Evolutionary conservation across 2,888 invertebrate species (phyloP).

Genomic region (Notodonta dromedarius): DNA sequence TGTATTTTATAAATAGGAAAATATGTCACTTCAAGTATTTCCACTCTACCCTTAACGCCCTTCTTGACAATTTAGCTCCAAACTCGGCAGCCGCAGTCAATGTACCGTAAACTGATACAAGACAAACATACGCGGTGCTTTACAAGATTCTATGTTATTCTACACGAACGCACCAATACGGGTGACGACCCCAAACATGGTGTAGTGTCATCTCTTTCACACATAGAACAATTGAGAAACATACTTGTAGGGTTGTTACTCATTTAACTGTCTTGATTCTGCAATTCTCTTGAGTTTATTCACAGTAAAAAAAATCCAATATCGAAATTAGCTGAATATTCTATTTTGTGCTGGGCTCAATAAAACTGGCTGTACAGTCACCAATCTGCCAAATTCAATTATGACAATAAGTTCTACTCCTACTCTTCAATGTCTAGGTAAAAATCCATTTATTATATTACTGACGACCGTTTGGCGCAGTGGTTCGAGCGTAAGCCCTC

Average conservation of each 20-base stretch:
- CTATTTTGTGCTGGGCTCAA: too few species aligned
- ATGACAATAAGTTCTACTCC: too few species aligned
- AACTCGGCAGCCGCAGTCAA: slow-evolving; percentile 56
- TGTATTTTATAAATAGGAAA: background rate
- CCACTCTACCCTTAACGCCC: slow-evolving; percentile 24
- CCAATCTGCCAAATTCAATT: too few species aligned
- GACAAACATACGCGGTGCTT: slow-evolving; percentile 59
- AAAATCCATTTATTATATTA: too few species aligned
- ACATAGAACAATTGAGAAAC: slow-evolving; percentile 45
- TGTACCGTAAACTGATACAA: slow-evolving; percentile 73
- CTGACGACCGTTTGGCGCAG: too few species aligned
- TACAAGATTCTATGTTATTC: slow-evolving; percentile 48
- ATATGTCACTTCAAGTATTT: slow-evolving; percentile 12
- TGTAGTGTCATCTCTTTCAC: slow-evolving; percentile 43
- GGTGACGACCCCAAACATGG: slow-evolving; percentile 37
- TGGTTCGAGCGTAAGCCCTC: too few species aligned
- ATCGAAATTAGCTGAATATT: too few species aligned
- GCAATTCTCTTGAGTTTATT: too few species aligned
- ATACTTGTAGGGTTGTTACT: slow-evolving; percentile 11
- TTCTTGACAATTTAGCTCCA: slow-evolving; percentile 53
- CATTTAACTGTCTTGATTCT: background rate
- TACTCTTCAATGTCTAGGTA: too few species aligned
- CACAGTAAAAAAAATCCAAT: too few species aligned
- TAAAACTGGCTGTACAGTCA: too few species aligned
- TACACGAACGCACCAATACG: slow-evolving; percentile 38